Base-by-base conservation (phyloP, 2,888 invertebrate genomes). In the Scaptomyza reducta region DNA sequence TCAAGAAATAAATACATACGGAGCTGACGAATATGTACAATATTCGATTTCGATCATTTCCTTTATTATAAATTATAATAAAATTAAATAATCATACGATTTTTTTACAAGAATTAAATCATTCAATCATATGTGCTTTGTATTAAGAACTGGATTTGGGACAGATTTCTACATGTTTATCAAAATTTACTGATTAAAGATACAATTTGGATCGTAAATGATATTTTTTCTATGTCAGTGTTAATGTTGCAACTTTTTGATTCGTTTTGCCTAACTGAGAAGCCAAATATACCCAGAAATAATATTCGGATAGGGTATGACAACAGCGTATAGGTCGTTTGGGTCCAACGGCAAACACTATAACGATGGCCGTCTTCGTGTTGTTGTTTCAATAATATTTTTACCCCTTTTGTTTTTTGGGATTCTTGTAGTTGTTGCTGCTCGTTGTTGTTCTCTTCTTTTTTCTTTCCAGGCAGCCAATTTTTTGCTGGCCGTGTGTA, bases 341-440 rank as follows among this genome's bases (percentile, higher is more conserved):
- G 42, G 46, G 27, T 61, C 60, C 45, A 67, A 9, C 22, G 14
- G 16, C 40, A 38, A 46, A 66, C 73, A 67, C 60, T 42, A 55
- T 56, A 14, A 38, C 35, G 35, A 35, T 35, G 35, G 44, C 47
- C 55, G 58, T 53, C 33, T 47, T 25, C 41, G 54, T 67, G 78
- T 68, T 73, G 42, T 73, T 78, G 69, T 74, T 78, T 74, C 74
- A 78, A 62, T 74, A 74, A 74, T 77, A 74, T 73, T 55, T 72
- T 67, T 51, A 41, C 45, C 44, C 40, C 41, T 61, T 62, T 31
- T 62, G 45, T 50, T 31, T 47, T 31, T 10, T 31, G 10, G 31
- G 29, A n/a, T 47, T 47, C 29, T 58, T 50, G 29, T 60, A 50
- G 22, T 10, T 63, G 60, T 65, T 40, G 31, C 54, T 63, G 44